Evolutionary conservation across 2,888 invertebrate species (phyloP).

Genomic region (Macaria liturata): DNA sequence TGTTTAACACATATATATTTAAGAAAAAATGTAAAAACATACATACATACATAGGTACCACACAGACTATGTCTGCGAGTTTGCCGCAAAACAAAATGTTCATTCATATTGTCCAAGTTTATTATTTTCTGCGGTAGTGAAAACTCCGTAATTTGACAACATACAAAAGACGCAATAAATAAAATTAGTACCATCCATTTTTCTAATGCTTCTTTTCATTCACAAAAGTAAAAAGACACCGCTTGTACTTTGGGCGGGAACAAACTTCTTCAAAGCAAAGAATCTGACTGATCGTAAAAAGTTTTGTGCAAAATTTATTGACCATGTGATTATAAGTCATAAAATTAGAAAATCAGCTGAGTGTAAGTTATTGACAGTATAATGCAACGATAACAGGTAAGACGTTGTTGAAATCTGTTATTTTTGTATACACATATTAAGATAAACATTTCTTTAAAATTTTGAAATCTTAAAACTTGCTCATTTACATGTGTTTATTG

Average conservation of each 20-base stretch:
- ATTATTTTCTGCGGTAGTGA: conserved; percentile 35
- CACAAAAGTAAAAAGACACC: conserved; percentile 49
- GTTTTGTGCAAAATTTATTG: conserved; percentile 48
- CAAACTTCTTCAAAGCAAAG: conserved; percentile 12
- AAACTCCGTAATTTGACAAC: conserved; percentile 66
- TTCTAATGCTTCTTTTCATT: conserved; percentile 44
- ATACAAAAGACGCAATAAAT: conserved; percentile 76
- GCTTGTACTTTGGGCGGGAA: conserved; percentile 49
- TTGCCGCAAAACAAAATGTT: too few relatives aligned
- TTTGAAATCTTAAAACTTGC: too few relatives aligned
- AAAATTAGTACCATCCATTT: conserved; percentile 62
- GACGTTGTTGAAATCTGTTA: too few relatives aligned
- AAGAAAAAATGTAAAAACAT: too few relatives aligned
- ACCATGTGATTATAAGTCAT: conserved; percentile 51
- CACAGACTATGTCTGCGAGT: too few relatives aligned
- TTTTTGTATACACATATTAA: too few relatives aligned
- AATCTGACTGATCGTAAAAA: conserved; percentile 35
- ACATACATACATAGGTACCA: too few relatives aligned
- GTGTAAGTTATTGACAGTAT: conserved; percentile 8
- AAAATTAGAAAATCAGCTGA: conserved; percentile 39
- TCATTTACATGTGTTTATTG: too few relatives aligned
- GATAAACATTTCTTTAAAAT: too few relatives aligned
- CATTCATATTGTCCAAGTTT: conserved; percentile 1
- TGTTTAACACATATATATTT: too few relatives aligned
- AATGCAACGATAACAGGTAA: too few relatives aligned